Conservation (phyloP, 2,797 vertebrate genomes). For the Tapera naevia region DNA sequence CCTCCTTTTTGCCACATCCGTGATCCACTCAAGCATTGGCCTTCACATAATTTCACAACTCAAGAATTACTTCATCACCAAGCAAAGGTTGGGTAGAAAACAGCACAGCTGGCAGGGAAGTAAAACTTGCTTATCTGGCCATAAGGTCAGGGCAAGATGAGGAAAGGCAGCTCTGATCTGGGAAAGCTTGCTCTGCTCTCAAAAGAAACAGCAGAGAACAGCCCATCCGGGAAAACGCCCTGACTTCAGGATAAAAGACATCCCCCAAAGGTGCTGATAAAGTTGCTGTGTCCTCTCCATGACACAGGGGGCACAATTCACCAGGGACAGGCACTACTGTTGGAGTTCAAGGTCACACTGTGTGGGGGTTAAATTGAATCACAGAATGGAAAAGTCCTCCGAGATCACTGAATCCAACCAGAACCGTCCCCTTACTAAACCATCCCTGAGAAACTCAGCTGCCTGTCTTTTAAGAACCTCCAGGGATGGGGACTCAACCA, state of each 20-base stretch:
- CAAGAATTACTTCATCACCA: not conserved
- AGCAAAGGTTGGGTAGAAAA: not conserved
- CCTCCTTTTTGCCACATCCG: not conserved
- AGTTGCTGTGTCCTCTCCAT: not conserved
- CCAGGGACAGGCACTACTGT: accelerated
- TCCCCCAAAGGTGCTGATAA: not conserved
- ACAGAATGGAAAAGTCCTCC: too few relatives aligned
- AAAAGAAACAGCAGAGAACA: not conserved
- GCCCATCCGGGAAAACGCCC: not conserved
- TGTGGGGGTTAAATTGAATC: not conserved
- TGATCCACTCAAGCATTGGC: not conserved
- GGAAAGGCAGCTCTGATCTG: not conserved
- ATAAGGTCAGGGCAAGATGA: not conserved
- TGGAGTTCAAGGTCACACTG: not conserved
- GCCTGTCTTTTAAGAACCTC: too few relatives aligned
- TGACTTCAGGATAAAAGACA: accelerated
- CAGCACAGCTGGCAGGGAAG: not conserved
- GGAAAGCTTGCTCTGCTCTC: not conserved
- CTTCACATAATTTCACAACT: not conserved
- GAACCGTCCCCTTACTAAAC: too few relatives aligned
- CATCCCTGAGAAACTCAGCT: too few relatives aligned
- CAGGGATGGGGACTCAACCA: too few relatives aligned
- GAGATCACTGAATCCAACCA: too few relatives aligned
- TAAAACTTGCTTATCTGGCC: not conserved
- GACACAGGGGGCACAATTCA: not conserved